Percentiles rank a stretch among this genome's conserved stretches.
These are phyloP conservation scores for Stenodema calcarata DNA, from an alignment of 2,888 invertebrate species.

Conservation along the genomic window DNA sequence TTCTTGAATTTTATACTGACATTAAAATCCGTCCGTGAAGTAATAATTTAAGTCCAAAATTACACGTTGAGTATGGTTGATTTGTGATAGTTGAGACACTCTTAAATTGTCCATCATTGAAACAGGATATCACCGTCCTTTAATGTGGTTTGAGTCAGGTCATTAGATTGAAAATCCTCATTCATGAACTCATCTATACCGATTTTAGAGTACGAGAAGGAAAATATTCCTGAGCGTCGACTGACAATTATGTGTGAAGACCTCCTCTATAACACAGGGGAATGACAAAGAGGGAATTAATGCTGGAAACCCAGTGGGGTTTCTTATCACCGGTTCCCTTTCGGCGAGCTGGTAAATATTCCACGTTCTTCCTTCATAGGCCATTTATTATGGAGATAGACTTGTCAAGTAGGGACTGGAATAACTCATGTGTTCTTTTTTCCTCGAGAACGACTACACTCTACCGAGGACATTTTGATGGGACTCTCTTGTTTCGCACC, in stretches of 20 bases:
- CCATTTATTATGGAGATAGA: slow-evolving; percentile 21
- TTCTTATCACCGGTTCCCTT: neutral
- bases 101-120: too few relatives aligned
- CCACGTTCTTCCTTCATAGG: slow-evolving; percentile 16
- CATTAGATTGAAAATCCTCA: too few relatives aligned
- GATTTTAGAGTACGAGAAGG: too few relatives aligned
- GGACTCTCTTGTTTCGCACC: neutral
- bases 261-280: neutral
- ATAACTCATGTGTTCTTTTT: neutral
- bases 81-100: too few relatives aligned
- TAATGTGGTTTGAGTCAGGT: too few relatives aligned
- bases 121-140: too few relatives aligned
- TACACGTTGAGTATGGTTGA: too few relatives aligned
- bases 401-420: neutral
- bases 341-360: neutral
- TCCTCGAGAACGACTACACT: neutral
- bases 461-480: neutral
- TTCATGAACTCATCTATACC: too few relatives aligned
- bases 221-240: neutral
- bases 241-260: neutral
- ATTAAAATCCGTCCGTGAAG: too few relatives aligned
- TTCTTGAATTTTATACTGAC: too few relatives aligned
- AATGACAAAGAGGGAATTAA: neutral
- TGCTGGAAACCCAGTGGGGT: neutral
- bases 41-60: too few relatives aligned